Conservation (phyloP, 2,113 vertebrate genomes). For the Sinocyclocheilus grahami region DNA sequence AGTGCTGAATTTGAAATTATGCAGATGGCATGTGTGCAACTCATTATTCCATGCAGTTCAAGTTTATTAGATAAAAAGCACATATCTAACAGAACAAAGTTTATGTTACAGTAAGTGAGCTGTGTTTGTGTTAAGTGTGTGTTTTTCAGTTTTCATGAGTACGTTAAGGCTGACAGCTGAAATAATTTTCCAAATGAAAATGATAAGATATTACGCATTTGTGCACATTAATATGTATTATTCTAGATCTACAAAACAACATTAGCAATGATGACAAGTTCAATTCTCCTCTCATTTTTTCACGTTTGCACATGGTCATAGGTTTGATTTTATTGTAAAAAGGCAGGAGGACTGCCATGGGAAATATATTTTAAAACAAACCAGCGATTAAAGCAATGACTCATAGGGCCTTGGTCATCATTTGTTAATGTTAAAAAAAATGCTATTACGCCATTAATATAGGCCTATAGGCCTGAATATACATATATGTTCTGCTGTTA, state of each 20-base stretch:
- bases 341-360: no score
- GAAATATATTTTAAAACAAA: no score
- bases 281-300: background rate
- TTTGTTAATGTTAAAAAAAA: no score
- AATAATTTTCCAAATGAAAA: conserved; percentile 8
- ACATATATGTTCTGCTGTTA: no score
- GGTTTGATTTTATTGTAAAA: background rate
- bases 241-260: conserved; percentile 18
- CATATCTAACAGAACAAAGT: background rate
- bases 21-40: background rate
- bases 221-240: conserved; percentile 33
- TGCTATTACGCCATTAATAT: no score
- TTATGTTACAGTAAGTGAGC: background rate
- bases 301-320: background rate
- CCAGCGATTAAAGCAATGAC: no score
- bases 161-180: background rate
- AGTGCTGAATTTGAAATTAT: background rate
- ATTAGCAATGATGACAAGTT: conserved; percentile 29
- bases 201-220: conserved; percentile 19
- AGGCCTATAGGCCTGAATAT: no score
- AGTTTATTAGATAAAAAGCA: background rate
- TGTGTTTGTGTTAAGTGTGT: background rate
- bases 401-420: no score
- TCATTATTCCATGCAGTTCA: background rate
- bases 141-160: conserved; percentile 1